Evolutionary conservation across 2,797 vertebrate species (phyloP).

Genomic region (Aeoliscus strigatus): DNA sequence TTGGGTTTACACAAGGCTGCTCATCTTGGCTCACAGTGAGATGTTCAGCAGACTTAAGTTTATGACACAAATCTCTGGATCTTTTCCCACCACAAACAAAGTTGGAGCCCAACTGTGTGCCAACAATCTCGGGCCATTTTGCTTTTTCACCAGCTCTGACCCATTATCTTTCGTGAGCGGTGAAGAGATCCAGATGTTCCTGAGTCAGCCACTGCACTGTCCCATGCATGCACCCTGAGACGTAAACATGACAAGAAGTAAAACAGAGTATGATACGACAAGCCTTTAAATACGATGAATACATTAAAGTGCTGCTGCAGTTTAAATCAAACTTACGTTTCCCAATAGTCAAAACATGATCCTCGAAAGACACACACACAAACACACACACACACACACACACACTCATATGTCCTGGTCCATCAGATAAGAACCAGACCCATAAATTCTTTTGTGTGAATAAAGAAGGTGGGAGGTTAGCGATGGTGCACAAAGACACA

Average conservation of each 20-base stretch:
- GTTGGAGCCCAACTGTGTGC: constrained; percentile 19
- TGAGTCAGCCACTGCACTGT: constrained; percentile 24
- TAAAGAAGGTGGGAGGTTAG: constrained; percentile 39
- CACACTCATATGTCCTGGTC: constrained; percentile 22
- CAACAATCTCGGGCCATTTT: constrained; percentile 31
- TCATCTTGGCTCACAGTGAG: constrained; percentile 12
- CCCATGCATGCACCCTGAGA: constrained; percentile 33
- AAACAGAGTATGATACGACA: constrained; percentile 40
- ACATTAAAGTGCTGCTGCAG: constrained; percentile 35
- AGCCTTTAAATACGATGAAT: constrained; percentile 23
- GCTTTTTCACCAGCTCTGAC: constrained; percentile 32
- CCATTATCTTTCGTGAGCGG: constrained; percentile 27
- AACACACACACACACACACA: no score
- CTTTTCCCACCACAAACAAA: constrained; percentile 43
- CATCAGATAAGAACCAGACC: constrained; percentile 36
- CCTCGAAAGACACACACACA: constrained; percentile 50
- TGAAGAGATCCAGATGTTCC: constrained; percentile 59
- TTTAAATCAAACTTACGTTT: constrained; percentile 59
- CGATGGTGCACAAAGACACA: constrained; percentile 10
- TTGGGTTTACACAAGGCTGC: constrained; percentile 44
- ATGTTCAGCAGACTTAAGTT: constrained; percentile 51
- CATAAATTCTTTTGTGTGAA: constrained; percentile 32
- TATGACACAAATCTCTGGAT: constrained; percentile 43
- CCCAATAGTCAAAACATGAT: constrained; percentile 58
- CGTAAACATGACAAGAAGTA: constrained; percentile 58